Conservation (phyloP, 2,888 invertebrate genomes). For the Dryocosmus kuriphilus region DNA sequence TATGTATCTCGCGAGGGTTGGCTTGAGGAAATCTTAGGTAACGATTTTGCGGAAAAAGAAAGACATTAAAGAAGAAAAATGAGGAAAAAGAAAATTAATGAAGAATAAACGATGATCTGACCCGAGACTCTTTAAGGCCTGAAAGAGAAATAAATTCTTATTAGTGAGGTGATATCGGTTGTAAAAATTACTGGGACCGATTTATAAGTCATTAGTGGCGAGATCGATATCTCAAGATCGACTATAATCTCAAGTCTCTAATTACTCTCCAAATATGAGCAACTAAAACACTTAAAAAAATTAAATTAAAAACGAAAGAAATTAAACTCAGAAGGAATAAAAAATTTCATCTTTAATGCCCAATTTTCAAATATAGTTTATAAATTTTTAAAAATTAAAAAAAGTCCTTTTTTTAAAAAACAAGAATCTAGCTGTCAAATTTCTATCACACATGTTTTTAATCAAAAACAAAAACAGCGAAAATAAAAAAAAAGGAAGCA, state of each 20-base stretch:
- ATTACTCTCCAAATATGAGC: background rate
- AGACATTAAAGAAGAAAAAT: conserved; percentile 43
- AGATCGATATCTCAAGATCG: conserved; percentile 35
- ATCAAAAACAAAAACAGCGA: no score
- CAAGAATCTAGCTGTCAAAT: no score
- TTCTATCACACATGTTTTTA: no score
- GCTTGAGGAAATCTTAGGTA: background rate
- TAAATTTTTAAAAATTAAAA: no score
- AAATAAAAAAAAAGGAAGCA: no score
- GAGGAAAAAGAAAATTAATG: conserved; percentile 41
- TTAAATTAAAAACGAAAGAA: no score
- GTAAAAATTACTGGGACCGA: conserved; percentile 41
- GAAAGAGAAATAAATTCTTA: conserved; percentile 65
- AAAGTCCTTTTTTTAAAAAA: no score
- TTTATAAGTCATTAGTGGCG: background rate
- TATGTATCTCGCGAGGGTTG: no score
- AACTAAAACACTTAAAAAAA: background rate
- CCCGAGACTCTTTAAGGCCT: conserved; percentile 54
- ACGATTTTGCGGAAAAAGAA: background rate
- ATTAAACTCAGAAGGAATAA: no score
- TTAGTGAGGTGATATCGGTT: conserved; percentile 57
- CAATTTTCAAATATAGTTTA: no score
- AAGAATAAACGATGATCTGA: conserved; percentile 61
- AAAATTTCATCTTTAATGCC: no score
- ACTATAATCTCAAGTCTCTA: background rate